These are phyloP conservation scores for Ostrea edulis DNA, from an alignment of 1,140 invertebrate species.

Conservation along the genomic window DNA sequence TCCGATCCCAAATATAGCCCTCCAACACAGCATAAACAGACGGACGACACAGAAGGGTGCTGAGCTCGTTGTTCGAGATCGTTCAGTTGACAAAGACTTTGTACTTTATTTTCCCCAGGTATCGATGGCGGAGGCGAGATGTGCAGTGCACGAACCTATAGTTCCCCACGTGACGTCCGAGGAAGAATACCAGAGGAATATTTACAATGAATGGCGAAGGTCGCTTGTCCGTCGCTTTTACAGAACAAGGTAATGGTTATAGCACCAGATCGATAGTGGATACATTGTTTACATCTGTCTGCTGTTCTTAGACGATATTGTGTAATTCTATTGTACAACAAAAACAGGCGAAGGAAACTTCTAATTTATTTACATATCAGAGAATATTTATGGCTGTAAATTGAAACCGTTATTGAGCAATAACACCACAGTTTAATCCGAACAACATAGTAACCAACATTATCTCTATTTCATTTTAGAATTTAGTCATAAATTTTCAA, in stretches of 20 bases:
- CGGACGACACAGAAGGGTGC: background rate
- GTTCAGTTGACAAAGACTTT: background rate
- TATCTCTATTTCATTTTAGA: too few relatives aligned
- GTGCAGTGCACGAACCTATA: constrained; percentile 77
- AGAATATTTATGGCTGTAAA: too few relatives aligned
- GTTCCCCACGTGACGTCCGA: constrained; percentile 77
- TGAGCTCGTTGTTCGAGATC: background rate
- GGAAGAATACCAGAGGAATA: constrained; percentile 75
- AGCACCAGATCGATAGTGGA: background rate
- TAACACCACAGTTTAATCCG: too few relatives aligned
- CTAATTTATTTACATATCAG: too few relatives aligned
- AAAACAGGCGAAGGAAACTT: too few relatives aligned
- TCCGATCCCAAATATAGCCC: background rate
- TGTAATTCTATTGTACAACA: too few relatives aligned
- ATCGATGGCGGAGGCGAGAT: constrained; percentile 80
- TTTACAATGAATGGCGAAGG: constrained; percentile 72
- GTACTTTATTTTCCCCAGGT: background rate
- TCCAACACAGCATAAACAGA: background rate
- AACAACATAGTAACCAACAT: too few relatives aligned
- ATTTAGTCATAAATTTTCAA: too few relatives aligned
- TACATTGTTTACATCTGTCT: too few relatives aligned
- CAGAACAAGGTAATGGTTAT: constrained; percentile 64
- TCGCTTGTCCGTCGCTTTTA: constrained; percentile 69
- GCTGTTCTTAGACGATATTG: too few relatives aligned
- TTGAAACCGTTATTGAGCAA: too few relatives aligned